Base-by-base conservation (phyloP, 2,113 vertebrate genomes). In the Sakesphorus luctuosus region DNA sequence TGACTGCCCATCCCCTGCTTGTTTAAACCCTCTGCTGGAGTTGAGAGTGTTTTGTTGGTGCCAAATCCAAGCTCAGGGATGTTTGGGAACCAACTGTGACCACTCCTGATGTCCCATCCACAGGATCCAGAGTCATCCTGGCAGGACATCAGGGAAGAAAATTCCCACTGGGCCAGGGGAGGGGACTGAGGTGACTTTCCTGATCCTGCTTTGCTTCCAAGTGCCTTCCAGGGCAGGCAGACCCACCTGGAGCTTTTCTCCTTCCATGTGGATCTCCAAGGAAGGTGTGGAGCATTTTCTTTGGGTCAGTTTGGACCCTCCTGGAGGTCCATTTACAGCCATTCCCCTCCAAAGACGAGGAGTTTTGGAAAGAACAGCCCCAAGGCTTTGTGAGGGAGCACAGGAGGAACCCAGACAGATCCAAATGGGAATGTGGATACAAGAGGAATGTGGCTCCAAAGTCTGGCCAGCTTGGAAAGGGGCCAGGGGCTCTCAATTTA, bases 401-500 rank as follows among this genome's bases (percentile, higher is more conserved):
- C 58, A 18, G 2, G 7, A 31, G 24, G 84, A 73, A 81, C 59
- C 38, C 75, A 89, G 88, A 67, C 19, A 67, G 43, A 88, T 65
- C 20, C 79, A 63, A 1, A 18, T 44, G 23, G 5, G 55, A 85
- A 24, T 19, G 35, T 36, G 62, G 88, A 85, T 85, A 56, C 88
- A 47, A 1, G 3, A 73, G 65, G 75, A 82, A 68, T 95, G 88
- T 59, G 94, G 68, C 84, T 91, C 76, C 88, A 74, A 35, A 80
- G 90, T 93, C 95, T 90, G 87, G 95, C 83, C 90, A 94, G 79
- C 65, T 94, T 90, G 90, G 90, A 87, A 84, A 26, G 5, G 18
- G 46, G 50, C 93, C 95, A 93, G n/a, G 31, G 36, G 61, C 72
- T 85, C 91, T 95, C 28, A 6, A 65, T 91, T 95, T 93, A 85